Base-by-base conservation (phyloP, 1,140 invertebrate genomes). In the Elymnias hypermnestra region DNA sequence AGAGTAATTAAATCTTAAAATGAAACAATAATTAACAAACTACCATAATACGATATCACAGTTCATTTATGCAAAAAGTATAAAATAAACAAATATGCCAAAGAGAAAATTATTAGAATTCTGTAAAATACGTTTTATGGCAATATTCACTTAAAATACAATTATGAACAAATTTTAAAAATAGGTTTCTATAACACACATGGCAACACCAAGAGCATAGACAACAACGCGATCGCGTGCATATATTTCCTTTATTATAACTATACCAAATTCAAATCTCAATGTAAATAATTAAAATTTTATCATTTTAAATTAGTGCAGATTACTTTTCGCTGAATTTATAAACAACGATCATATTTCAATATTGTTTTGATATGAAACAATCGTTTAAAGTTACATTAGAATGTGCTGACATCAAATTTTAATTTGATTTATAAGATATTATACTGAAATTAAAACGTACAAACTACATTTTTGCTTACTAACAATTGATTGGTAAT, bases 1-100 rank as follows among this genome's bases (percentile, higher is more conserved):
- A 52, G 60, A 56, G 58, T 57, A 66, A 51, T 56, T 63, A 68
- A 72, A 73, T 57, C 66, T 68, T 68, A 72, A 67, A 72, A 73
- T 64, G 72, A 82, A 73, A 68, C 61, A 70, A 74, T 75, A 79
- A 74, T 78, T 72, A 83, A 83, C 56, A 68, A 76, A 78, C 76
- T 83, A 83, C 64, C 64, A 68, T 72, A 70, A 63, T 81, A 72
- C 59, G 66, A 84, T 84, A 84, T 84, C 81, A 84, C 81, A 84
- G 81, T 82, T 84, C 74, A 82, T 82, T 84, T 84, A 84, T 82
- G 81, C 77, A 84, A 84, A 77, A 82, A 81, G 55, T 57, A 57
- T 53, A 49, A 57, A 48, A 53, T n/a, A 57, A 48, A 48, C 35
- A 53, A 45, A 52, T 52, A 57, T 44, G 45, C 50, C 46, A 59